phyloP scores from a whole-genome alignment of 2,888 invertebrate genomes.

The Poecilobothrus nobilitatus region DNA sequence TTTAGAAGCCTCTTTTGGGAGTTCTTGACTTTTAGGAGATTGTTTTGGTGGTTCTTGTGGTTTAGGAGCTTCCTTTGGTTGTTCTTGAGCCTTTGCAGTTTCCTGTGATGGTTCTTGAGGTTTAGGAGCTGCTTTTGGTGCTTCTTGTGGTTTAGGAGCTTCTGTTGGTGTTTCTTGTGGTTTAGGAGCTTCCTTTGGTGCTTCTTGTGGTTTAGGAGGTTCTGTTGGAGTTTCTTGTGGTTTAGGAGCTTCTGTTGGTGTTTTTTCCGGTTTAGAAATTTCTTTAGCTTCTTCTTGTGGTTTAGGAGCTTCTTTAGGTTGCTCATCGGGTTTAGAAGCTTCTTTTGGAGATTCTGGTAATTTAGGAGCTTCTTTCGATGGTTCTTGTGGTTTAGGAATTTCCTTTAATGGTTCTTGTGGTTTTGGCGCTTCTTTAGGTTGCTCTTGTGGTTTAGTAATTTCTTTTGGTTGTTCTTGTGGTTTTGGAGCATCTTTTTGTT shows the following conservation, averaged over 20 bases:
- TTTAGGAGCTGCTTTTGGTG: conserved; percentile 70
- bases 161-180: conserved; percentile 36
- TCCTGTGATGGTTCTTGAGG: conserved; percentile 8
- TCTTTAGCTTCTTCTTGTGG: background rate
- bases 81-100: conserved; percentile 62
- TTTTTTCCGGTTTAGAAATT: conserved; percentile 13
- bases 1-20: conserved; percentile 56
- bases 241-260: conserved; percentile 66
- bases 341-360: conserved; percentile 8
- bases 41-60: conserved; percentile 50
- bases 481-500: conserved; percentile 43
- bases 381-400: conserved; percentile 77
- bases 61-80: conserved; percentile 51
- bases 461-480: conserved; percentile 81
- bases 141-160: conserved; percentile 82
- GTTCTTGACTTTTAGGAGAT: conserved; percentile 85
- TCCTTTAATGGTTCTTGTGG: conserved; percentile 7
- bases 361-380: conserved; percentile 69
- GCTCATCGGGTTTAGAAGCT: conserved; percentile 12
- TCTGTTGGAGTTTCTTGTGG: background rate
- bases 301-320: conserved; percentile 43
- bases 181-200: conserved; percentile 16
- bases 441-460: conserved; percentile 52
- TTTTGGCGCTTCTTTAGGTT: conserved; percentile 52
- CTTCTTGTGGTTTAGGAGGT: background rate